Conservation (phyloP, 2,113 vertebrate species). For the Paramormyrops kingsleyae region DNA sequence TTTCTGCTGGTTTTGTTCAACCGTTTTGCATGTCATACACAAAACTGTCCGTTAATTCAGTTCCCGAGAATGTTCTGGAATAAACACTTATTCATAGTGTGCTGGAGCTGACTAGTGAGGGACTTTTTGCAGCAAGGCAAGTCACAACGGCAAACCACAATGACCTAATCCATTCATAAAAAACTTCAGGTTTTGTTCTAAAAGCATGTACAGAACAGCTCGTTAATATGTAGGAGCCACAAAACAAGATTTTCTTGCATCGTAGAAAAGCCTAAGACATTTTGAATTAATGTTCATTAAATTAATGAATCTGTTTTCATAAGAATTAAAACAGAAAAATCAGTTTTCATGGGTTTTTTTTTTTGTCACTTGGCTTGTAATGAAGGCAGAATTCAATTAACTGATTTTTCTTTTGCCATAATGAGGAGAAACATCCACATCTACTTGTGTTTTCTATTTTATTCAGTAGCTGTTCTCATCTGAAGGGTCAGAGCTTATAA, state of each 20-base stretch:
- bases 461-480: neutral
- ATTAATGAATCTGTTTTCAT: neutral
- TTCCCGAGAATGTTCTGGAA: neutral
- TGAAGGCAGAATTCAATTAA: neutral
- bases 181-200: conserved; percentile 2
- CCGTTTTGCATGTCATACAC: neutral
- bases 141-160: conserved; percentile 19
- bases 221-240: conserved; percentile 2
- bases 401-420: neutral
- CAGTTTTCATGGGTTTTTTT: neutral
- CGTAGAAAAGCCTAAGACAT: neutral
- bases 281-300: neutral
- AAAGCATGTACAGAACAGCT: neutral
- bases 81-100: neutral
- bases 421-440: neutral
- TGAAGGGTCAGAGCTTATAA: neutral
- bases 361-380: neutral
- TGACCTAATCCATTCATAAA: conserved; percentile 27
- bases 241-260: neutral
- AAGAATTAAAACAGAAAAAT: neutral
- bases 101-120: conserved; percentile 2
- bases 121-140: conserved; percentile 11
- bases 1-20: neutral
- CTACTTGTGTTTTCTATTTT: neutral
- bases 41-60: neutral